Evolutionary conservation across 1,140 invertebrate genomes (phyloP).

Genomic region (Hylyphantes graminicola): DNA sequence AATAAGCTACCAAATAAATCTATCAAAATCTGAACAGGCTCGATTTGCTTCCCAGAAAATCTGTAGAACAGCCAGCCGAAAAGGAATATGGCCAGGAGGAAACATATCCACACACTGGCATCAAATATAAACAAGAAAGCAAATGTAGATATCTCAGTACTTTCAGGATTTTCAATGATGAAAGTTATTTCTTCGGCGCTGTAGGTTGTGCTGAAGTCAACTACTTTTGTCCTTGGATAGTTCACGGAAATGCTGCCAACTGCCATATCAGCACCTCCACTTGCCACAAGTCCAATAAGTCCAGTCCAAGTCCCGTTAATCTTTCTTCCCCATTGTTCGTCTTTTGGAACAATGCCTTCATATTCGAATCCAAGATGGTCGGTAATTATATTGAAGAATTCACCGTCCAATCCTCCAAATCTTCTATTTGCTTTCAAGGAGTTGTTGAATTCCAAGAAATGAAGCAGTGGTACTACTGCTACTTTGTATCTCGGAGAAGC

Average conservation of each 20-base stretch:
- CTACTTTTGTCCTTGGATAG: not conserved
- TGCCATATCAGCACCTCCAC: conserved; percentile 5
- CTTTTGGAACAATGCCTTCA: not conserved
- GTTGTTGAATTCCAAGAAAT: too few relatives aligned
- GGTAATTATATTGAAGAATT: not conserved
- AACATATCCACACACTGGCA: not conserved
- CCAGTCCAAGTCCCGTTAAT: conserved; percentile 17
- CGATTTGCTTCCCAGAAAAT: not conserved
- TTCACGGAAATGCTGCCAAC: not conserved
- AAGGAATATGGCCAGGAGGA: not conserved
- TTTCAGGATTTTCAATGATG: not conserved
- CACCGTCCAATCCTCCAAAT: conserved; percentile 11
- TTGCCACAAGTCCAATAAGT: not conserved
- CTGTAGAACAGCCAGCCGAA: not conserved
- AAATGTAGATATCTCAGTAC: not conserved
- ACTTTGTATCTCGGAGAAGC: too few relatives aligned
- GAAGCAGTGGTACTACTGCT: too few relatives aligned
- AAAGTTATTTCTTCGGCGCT: not conserved
- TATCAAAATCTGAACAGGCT: not conserved
- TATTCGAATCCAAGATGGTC: not conserved
- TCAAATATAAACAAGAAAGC: conserved; percentile 10
- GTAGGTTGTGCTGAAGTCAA: conserved; percentile 14
- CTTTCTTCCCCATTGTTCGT: conserved; percentile 18
- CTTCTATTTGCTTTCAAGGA: too few relatives aligned
- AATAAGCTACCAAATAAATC: conserved; percentile 3